These are phyloP conservation scores for Hemitrygon akajei DNA, from an alignment of 2,797 vertebrate genomes.

Conservation along the genomic window DNA sequence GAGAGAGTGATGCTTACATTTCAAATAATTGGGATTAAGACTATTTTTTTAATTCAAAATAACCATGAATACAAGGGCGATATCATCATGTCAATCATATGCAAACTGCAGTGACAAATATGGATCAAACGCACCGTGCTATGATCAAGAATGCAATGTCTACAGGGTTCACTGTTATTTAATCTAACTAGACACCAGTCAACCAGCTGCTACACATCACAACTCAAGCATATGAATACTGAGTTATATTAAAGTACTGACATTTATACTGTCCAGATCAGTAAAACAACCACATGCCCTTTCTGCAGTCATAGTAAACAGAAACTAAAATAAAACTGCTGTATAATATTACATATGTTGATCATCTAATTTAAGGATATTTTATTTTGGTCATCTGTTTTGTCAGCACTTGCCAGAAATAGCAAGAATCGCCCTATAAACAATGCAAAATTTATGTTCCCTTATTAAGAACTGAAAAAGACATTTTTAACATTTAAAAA, in stretches of 20 bases:
- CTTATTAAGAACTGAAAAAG: not conserved
- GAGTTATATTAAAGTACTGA: slow-evolving; percentile 61
- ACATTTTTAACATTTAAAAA: not conserved
- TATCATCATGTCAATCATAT: slow-evolving; percentile 3
- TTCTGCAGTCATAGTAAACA: slow-evolving; percentile 58
- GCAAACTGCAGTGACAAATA: slow-evolving; percentile 1
- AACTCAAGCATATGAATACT: slow-evolving; percentile 50
- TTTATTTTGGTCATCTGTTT: slow-evolving; percentile 63
- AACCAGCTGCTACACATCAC: slow-evolving; percentile 48
- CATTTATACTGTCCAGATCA: slow-evolving; percentile 55
- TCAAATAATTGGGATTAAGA: slow-evolving; percentile 15
- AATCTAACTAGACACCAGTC: slow-evolving; percentile 48
- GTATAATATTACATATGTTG: slow-evolving; percentile 67
- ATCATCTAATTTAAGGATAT: slow-evolving; percentile 63
- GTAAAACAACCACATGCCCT: slow-evolving; percentile 46
- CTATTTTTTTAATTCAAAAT: not conserved
- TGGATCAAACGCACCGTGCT: slow-evolving; percentile 23
- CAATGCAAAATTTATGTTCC: not conserved
- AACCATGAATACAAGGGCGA: not conserved
- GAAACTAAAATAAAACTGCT: slow-evolving; percentile 67
- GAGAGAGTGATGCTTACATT: not conserved
- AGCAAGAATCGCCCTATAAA: slow-evolving; percentile 40
- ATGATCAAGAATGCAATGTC: slow-evolving; percentile 55
- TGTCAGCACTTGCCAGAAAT: slow-evolving; percentile 55
- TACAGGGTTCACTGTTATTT: slow-evolving; percentile 54